Percentiles rank a stretch among this genome's conserved stretches.
These are phyloP conservation scores for Xylocampa areola DNA, from an alignment of 2,888 invertebrate species.

Conservation along the genomic window DNA sequence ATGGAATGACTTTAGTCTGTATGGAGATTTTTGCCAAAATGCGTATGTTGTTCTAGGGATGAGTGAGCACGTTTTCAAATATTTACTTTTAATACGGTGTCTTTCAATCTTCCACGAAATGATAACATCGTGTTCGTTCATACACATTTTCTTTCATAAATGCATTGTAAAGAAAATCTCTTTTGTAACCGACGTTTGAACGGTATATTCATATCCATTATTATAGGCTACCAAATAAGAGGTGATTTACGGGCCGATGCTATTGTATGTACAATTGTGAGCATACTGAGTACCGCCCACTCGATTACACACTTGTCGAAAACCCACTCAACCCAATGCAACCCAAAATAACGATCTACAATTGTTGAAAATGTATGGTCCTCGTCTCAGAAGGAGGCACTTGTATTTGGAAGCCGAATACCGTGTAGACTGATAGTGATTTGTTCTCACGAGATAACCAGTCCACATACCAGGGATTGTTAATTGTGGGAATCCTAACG, in stretches of 20 bases:
- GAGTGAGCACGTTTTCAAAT: neutral
- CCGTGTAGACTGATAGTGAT: no score
- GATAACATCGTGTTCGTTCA: conserved; percentile 16
- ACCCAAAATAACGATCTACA: conserved; percentile 32
- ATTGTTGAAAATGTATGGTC: conserved; percentile 15
- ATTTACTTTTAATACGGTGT: neutral
- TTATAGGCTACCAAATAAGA: conserved; percentile 13
- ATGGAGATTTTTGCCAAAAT: no score
- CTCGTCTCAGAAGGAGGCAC: neutral
- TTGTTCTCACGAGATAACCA: conserved; percentile 11
- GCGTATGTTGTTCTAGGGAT: neutral
- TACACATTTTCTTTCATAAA: conserved; percentile 19
- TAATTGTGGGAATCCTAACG: no score
- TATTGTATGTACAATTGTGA: conserved; percentile 23
- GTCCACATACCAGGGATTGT: conserved; percentile 27
- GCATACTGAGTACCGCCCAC: conserved; percentile 27
- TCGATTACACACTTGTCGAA: conserved; percentile 35
- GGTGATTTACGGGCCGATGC: conserved; percentile 18
- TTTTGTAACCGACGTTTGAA: conserved; percentile 22
- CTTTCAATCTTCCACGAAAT: conserved; percentile 20
- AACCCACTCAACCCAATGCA: conserved; percentile 33
- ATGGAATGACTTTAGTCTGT: no score
- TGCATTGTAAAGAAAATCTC: conserved; percentile 28
- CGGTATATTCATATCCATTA: conserved; percentile 25
- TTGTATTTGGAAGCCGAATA: neutral